Percentiles rank a stretch among this genome's conserved stretches.
Conservation (phyloP, 2,888 invertebrate genomes). For the Morinoia aosen region DNA sequence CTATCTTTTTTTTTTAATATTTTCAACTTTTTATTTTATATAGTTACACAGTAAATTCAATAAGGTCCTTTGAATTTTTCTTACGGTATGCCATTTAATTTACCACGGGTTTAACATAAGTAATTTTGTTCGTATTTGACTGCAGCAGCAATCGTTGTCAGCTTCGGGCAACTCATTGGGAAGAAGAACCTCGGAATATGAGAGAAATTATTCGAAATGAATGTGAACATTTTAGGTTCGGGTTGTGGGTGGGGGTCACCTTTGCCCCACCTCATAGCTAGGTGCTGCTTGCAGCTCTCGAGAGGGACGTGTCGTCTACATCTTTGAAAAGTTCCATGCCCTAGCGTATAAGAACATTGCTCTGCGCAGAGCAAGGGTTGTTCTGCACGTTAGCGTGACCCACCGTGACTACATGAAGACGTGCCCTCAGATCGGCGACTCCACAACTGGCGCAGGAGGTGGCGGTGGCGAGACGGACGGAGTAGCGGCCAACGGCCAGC, state of each 20-base stretch:
- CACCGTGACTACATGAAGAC: neutral
- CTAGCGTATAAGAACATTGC: neutral
- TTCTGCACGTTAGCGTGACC: neutral
- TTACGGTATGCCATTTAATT: neutral
- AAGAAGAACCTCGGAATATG: neutral
- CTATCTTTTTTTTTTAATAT: neutral
- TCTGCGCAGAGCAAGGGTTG: neutral
- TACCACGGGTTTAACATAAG: neutral
- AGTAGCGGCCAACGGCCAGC: slow-evolving; percentile 67
- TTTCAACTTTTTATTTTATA: neutral
- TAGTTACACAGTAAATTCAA: neutral
- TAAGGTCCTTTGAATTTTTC: no score
- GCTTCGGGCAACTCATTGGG: neutral
- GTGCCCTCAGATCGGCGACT: slow-evolving; percentile 18
- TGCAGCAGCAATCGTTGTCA: neutral
- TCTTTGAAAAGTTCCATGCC: neutral
- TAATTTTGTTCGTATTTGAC: neutral
- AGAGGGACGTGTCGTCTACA: neutral
- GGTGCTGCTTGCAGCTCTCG: neutral
- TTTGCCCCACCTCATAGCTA: neutral
- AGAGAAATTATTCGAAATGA: neutral
- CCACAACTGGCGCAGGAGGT: slow-evolving; percentile 21
- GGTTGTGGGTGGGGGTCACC: neutral
- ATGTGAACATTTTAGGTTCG: neutral
- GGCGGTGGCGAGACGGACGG: slow-evolving; percentile 54